phyloP scores from a whole-genome alignment of 64 coral and sea anemone genomes.

The Actinia tenebrosa region DNA sequence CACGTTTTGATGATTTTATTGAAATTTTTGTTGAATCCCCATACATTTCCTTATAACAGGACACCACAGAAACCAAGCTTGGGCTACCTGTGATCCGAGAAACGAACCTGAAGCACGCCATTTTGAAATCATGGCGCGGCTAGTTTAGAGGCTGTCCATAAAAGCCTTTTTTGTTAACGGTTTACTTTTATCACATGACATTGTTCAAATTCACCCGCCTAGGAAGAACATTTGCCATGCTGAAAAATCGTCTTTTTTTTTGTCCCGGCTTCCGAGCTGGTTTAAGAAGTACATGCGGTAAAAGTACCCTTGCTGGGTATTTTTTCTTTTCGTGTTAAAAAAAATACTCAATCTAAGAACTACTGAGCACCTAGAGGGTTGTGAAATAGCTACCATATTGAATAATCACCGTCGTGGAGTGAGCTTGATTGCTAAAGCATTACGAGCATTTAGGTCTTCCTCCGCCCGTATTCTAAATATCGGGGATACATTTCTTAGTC shows the following conservation, averaged over 20 bases:
- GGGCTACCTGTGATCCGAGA: neutral
- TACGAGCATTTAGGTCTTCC: too few species aligned
- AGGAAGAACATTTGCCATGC: neutral
- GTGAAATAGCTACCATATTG: neutral
- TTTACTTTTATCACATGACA: neutral
- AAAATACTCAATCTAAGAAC: neutral
- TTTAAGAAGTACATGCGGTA: conserved; percentile 9
- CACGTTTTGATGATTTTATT: too few species aligned
- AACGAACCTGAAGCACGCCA: neutral
- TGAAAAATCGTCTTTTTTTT: neutral
- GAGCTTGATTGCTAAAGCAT: too few species aligned
- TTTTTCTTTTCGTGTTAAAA: neutral
- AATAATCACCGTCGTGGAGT: too few species aligned
- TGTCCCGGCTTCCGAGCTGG: neutral
- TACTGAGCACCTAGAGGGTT: neutral
- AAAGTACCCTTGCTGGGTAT: neutral
- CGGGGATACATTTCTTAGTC: too few species aligned
- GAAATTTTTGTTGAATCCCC: too few species aligned
- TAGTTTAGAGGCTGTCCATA: neutral
- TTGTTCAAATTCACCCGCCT: neutral
- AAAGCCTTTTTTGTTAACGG: neutral
- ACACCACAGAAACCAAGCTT: too few species aligned
- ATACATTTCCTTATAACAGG: too few species aligned
- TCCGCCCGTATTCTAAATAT: too few species aligned
- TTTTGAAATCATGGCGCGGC: neutral